Conservation (phyloP, 2,797 vertebrate species). For the Acanthornis magna region DNA sequence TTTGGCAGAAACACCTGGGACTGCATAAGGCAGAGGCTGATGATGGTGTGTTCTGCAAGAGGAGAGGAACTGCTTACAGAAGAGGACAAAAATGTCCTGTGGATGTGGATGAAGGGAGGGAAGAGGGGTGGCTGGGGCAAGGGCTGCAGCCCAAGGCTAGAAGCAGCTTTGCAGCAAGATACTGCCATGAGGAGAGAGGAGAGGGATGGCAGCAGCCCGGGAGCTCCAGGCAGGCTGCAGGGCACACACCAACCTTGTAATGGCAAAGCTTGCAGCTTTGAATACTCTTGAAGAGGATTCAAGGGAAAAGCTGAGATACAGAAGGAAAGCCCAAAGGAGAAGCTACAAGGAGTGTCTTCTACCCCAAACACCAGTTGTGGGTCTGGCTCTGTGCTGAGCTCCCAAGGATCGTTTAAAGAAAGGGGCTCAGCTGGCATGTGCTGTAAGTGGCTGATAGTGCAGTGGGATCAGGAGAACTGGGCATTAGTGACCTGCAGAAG, state of each 20-base stretch:
- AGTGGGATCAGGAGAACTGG: background rate
- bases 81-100: background rate
- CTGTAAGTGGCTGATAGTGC: rapidly evolving
- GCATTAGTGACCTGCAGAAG: background rate
- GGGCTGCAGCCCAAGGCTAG: background rate
- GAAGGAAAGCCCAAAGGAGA: background rate
- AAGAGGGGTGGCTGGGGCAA: rapidly evolving
- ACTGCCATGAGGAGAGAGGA: background rate
- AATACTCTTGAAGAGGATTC: background rate
- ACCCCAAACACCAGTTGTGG: rapidly evolving
- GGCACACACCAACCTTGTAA: background rate
- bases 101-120: background rate
- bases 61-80: background rate
- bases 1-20: background rate
- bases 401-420: background rate
- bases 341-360: background rate
- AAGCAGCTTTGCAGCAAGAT: background rate
- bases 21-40: background rate
- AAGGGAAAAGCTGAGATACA: background rate
- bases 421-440: background rate
- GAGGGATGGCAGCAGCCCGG: background rate
- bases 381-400: background rate
- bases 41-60: background rate
- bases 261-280: background rate
- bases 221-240: background rate